These are phyloP conservation scores for Orthonyx spaldingii DNA, from an alignment of 2,113 vertebrate species.

Conservation along the genomic window DNA sequence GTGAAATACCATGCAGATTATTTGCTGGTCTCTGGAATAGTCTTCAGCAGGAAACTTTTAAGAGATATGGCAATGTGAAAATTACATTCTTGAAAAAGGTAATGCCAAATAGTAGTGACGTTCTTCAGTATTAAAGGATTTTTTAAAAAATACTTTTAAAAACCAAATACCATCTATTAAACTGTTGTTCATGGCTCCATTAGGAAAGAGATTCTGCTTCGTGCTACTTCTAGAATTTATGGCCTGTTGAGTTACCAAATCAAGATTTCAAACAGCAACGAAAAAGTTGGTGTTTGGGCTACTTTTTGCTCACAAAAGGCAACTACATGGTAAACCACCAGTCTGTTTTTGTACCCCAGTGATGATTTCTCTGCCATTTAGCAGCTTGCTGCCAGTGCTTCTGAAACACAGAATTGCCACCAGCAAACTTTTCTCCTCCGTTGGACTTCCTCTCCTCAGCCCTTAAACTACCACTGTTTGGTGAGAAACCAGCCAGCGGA, in stretches of 20 bases:
- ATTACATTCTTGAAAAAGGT: neutral
- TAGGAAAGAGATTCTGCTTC: neutral
- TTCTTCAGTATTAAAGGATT: neutral
- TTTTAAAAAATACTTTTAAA: neutral
- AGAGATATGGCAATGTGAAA: neutral
- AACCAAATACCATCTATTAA: neutral
- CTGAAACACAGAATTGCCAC: neutral
- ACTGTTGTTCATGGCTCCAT: neutral
- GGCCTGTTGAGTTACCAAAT: neutral
- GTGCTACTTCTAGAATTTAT: neutral
- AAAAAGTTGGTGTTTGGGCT: neutral
- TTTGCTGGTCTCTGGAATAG: neutral
- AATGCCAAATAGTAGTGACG: neutral
- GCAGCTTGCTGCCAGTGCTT: neutral
- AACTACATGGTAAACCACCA: neutral
- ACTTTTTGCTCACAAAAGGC: neutral
- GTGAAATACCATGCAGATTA: neutral
- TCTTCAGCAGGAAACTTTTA: neutral
- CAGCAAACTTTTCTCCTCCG: neutral
- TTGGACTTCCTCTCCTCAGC: neutral
- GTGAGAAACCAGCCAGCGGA: neutral
- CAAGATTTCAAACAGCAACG: neutral
- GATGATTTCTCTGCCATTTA: neutral
- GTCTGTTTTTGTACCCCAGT: neutral
- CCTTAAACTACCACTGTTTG: neutral